A percentile compares a stretch with the other conserved stretches of the same genome.
Conservation (phyloP, 2,797 vertebrate genomes). For the Manis javanica region DNA sequence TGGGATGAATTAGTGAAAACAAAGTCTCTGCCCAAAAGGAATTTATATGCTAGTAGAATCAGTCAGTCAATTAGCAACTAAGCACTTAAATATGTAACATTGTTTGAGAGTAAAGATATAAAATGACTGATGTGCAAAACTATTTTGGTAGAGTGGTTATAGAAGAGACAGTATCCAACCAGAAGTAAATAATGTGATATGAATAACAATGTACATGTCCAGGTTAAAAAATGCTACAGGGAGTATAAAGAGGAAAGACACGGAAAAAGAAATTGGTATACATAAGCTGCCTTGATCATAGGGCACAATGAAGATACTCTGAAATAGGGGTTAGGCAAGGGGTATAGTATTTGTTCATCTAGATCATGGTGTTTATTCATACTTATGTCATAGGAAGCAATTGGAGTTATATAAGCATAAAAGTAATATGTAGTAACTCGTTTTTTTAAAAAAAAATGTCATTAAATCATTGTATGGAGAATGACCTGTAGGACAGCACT, state of each 20-base stretch:
- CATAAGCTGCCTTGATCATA: neutral
- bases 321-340: fast-evolving
- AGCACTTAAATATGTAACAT: neutral
- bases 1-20: neutral
- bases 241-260: neutral
- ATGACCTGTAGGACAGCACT: neutral
- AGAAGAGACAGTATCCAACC: neutral
- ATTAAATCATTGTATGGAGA: neutral
- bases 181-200: neutral
- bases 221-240: neutral
- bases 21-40: neutral
- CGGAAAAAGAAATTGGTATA: neutral
- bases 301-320: neutral
- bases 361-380: neutral
- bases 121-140: neutral
- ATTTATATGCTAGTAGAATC: neutral
- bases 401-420: neutral
- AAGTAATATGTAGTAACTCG: neutral
- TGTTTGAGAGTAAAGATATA: neutral
- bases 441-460: neutral
- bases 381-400: neutral
- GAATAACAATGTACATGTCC: neutral
- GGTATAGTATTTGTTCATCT: fast-evolving
- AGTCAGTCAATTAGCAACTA: neutral
- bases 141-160: neutral